Percentiles rank a stretch among this genome's conserved stretches.
Conservation (phyloP, 2,113 vertebrate genomes). For the Indicator indicator region DNA sequence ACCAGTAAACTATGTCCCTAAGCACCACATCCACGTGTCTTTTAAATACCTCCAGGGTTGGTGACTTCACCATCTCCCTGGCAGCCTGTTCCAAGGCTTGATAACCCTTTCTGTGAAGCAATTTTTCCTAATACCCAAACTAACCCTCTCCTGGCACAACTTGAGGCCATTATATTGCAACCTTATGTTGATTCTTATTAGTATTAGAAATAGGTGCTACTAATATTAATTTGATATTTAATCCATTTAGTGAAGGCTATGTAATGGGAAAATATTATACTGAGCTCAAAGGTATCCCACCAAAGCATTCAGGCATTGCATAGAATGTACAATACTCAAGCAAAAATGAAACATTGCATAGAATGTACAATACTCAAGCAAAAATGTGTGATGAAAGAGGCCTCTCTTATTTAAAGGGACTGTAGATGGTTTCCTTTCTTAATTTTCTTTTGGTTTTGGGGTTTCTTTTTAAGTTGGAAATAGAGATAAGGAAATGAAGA, state of each 20-base stretch:
- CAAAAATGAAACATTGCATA: not conserved
- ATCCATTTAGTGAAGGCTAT: not conserved
- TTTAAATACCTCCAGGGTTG: too few species aligned
- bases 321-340: not conserved
- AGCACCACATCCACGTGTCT: too few species aligned
- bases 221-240: not conserved
- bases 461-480: fast-evolving
- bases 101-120: too few species aligned
- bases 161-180: too few species aligned
- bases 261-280: not conserved
- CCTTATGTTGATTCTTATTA: not conserved
- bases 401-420: not conserved
- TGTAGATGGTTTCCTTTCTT: not conserved
- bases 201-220: not conserved
- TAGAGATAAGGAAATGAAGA: not conserved
- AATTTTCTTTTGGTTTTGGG: not conserved
- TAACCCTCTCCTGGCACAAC: too few species aligned
- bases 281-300: not conserved
- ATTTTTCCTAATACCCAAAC: too few species aligned
- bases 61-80: too few species aligned
- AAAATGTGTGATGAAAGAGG: not conserved
- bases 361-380: not conserved
- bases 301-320: not conserved
- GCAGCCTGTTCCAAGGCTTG: too few species aligned
- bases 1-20: too few species aligned